Base-by-base conservation (phyloP, 1,140 invertebrate species). In the Drosophila pallidifrons region DNA sequence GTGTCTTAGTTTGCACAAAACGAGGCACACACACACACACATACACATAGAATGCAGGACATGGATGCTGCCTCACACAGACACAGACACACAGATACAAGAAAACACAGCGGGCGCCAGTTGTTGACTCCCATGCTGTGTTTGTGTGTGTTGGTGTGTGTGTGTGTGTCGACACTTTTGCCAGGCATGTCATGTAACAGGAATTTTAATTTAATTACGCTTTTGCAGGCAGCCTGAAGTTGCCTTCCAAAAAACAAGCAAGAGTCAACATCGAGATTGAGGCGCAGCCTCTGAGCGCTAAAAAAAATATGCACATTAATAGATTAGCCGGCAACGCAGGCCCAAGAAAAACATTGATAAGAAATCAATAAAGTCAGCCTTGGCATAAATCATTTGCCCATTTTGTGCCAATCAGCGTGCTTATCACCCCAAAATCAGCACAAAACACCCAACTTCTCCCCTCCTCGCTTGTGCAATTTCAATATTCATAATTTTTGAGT, bases 1-100 rank as follows among this genome's bases (percentile, higher is more conserved):
- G 85, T 89, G 85, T 89, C 85, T 89, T 89, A 89, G 85, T 89
- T 89, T 85, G 86, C 85, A 89, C 81, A 89, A 89, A 89, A 89
- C 81, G 81, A 89, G 85, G 80, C 79, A 71, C 81, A 83, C 77
- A 85, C 66, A 75, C 61, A 81, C 65, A 76, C 38, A 71, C 57
- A 81, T 38, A 76, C 16, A 52, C 7, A 64, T 45, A 60, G 64
- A 65, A 15, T 57, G 51, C 60, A 65, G 81, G 85, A 89, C 85
- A 90, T 89, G 81, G 85, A 89, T 81, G 85, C 85, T 89, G 85
- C 83, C 81, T 65, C 80, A 79, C 73, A 85, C 66, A 70, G 77
- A 82, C 73, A 83, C 66, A 75, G 60, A 73, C 60, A 79, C 64
- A 75, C 43, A 71, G 60, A 82, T 46, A 77, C 13, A 59, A 60